Conservation (phyloP, 2,113 vertebrate species). For the Lepisosteus osseus region DNA sequence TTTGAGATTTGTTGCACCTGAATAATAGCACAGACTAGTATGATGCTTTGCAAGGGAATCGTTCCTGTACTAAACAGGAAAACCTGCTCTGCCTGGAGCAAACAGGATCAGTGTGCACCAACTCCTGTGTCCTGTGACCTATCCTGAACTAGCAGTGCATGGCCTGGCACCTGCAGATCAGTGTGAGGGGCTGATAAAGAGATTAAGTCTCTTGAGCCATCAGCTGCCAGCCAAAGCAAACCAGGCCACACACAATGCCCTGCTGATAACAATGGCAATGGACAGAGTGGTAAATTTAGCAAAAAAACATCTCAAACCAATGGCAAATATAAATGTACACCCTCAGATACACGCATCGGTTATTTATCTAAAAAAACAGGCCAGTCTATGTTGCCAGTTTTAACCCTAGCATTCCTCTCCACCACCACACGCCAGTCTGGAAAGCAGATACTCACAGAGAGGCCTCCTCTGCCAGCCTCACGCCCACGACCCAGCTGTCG, state of each 20-base stretch:
- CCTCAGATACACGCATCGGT: neutral
- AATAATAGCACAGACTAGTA: too few species aligned
- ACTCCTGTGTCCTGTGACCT: neutral
- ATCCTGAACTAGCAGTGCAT: neutral
- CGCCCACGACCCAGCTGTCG: conserved; percentile 78
- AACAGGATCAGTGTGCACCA: neutral
- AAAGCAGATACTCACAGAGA: conserved; percentile 63
- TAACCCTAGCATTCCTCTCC: too few species aligned
- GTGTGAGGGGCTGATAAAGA: neutral
- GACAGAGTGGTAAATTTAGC: neutral
- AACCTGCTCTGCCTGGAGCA: too few species aligned
- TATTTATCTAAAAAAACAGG: too few species aligned
- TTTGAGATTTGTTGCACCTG: too few species aligned
- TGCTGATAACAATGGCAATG: too few species aligned
- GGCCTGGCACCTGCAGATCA: neutral
- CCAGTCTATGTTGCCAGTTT: too few species aligned
- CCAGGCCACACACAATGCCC: neutral
- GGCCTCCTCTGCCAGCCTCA: conserved; percentile 61
- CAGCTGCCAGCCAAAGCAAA: neutral
- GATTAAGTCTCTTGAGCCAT: neutral
- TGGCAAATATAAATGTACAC: neutral
- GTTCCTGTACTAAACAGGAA: too few species aligned
- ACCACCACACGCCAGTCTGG: too few species aligned
- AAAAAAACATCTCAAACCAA: neutral
- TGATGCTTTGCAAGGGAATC: too few species aligned